Evolutionary conservation across 2,797 vertebrate species (phyloP), one percentile per base, ranked within the genome.

Genomic region (Notoglanidium macrostoma): DNA sequence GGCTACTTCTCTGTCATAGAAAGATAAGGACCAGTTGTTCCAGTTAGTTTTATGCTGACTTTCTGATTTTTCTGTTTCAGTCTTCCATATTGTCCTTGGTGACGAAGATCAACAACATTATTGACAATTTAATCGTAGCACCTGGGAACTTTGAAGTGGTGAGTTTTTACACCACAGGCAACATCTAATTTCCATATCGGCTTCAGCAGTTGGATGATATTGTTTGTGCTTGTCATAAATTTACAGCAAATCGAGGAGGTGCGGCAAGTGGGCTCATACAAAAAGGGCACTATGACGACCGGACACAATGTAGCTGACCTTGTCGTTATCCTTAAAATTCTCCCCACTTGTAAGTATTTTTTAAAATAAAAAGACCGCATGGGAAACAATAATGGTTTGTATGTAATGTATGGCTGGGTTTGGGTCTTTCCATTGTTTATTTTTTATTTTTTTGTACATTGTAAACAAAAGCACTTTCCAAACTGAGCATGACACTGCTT

Each of bases 111-210:
- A 99, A 99, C 93, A 99, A 99, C 0, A 97, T 99, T 80, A 99
- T 99, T 0, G 98, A 99, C 89, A 99, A 99, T 90, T 93, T 99
- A 86, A 99, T 99, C 0, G 98, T 99, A 61, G 98, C 98, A 0
- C 98, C 98, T 0, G 98, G 98, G 0, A 99, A 96, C 12, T 99
- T 99, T 83, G 98, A 99, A 96, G 98, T 99, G 97, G 98, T 99
- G 88, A 97, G 97, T 92, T 40, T 61, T 77, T 32, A 49, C 44
- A 65, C 7, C 2, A 32, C 23, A 2, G 5, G 51, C 23, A 51
- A 32, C 63, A 68, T 57, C 51, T 49, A 0, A 35, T 23, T 83
- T 35, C n/a, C n/a, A 40, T 83, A 77, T 21, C 67, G 51, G 1
- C 26, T 14, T 46, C 9, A 0, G 6, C 5, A 65, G 14, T 19